These are phyloP conservation scores for Candidula unifasciata DNA, from an alignment of 2,888 invertebrate species.

Conservation along the genomic window DNA sequence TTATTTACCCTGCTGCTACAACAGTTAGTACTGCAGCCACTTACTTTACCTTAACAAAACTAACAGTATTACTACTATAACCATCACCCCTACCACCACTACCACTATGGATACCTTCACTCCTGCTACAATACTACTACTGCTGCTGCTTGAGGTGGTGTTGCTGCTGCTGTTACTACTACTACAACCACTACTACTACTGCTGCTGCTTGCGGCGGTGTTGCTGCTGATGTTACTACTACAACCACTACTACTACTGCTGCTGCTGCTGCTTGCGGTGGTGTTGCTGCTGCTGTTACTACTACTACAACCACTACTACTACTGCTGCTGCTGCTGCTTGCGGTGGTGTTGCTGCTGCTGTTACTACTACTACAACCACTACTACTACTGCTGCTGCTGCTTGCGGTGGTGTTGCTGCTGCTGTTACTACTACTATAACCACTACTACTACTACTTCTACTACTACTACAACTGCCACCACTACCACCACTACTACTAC, in stretches of 20 bases:
- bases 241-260: slow-evolving; percentile 35
- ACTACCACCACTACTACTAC: slow-evolving; percentile 15
- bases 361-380: too few relatives aligned
- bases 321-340: too few relatives aligned
- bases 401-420: too few relatives aligned
- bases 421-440: too few relatives aligned
- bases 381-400: too few relatives aligned
- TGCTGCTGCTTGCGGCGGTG: not conserved
- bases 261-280: not conserved
- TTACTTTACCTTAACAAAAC: too few relatives aligned
- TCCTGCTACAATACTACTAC: not conserved
- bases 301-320: too few relatives aligned
- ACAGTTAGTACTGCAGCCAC: too few relatives aligned
- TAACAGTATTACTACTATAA: not conserved
- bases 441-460: not conserved
- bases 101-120: not conserved
- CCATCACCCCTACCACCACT: not conserved
- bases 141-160: not conserved
- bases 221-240: slow-evolving; percentile 26
- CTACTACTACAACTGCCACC: too few relatives aligned
- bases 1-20: too few relatives aligned
- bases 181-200: slow-evolving; percentile 22
- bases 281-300: too few relatives aligned
- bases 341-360: too few relatives aligned
- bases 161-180: slow-evolving; percentile 7